Evolutionary conservation across 2,888 invertebrate species (phyloP), one percentile per base, ranked within the genome.

Genomic region (Mechanitis mazaeus): DNA sequence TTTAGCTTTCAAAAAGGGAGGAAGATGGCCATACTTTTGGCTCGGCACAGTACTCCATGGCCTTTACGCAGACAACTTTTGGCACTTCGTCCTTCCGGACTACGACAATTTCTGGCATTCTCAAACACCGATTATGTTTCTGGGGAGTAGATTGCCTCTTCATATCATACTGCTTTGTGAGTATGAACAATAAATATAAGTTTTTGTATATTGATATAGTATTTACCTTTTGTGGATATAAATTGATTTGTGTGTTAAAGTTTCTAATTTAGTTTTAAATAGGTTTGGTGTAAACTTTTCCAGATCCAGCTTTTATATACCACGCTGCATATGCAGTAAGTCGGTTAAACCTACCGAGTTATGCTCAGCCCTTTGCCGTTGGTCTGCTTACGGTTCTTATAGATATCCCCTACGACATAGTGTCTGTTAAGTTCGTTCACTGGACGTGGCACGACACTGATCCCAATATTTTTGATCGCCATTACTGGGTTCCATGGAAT

Each of bases 51-150:
- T 95, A n/a, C 79, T 95, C 2, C 95, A 95, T 75, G 95, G 95
- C 2, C 70, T 95, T 2, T 81, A 79, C 60, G 91, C 93, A 0
- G 92, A 94, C 38, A 96, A 96, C 81, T 91, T 92, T 70, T 87
- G 95, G 74, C 93, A 93, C 68, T 94, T 95, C 74, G 90, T 91
- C 66, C 73, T 94, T 31, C 94, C 95, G 0, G 94, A 95, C 65
- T 93, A 94, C 64, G 95, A 95, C 82, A 95, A 95, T 78, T 96
- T 95, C 81, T 96, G 96, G 96, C 95, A 96, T 76, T 94, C 95
- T 0, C 95, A 94, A 83, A 92, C 94, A 1, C 93, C 94, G 0
- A 78, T 96, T 35, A 94, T 95, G 67, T 90, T 96, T 63, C 80
- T 95, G 31, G 95, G 95, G 5, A 85, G 92, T 45, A 88, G 95